Base-by-base conservation (phyloP, 30 jellyfish, hydroid and myxozoan species). In the Phacellophora camtschatica region DNA sequence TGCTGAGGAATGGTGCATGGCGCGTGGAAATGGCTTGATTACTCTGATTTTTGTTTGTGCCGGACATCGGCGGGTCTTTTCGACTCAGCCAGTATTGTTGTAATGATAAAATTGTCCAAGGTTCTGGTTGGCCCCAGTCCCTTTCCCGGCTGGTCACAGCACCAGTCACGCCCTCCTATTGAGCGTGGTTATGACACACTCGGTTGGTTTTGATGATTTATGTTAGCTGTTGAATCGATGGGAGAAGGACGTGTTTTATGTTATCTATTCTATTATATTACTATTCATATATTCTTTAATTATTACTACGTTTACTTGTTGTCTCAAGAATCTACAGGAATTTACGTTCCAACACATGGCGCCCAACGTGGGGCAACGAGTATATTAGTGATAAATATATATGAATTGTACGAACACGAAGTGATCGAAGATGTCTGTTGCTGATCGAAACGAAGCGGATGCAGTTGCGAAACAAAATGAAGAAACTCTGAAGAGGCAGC, bases 331-430 rank as follows among this genome's bases (percentile, higher is more conserved):
- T 43, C 20, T 54, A 18, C 20, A 24, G 68, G 20, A 54, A 5
- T 54, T 18, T 6, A 9, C 68, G 9, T 54, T 9, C 9, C 68
- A 54, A 54, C 68, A 54, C 28, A 54, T 54, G 68, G 68, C 68
- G 68, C 68, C 68, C 68, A 54, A 54, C 68, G 68, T 54, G 68
- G 68, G 68, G 68, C 68, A 54, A 18, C 19, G 68, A 54, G 68
- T 54, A 19, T 18, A 9, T 18, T 18, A 24, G 33, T 9, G 20
- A 5, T 6, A 18, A n/a, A 6, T 54, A 54, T 6, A 54, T 54
- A 24, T 9, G 32, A 54, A 54, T n/a, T 24, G 18, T 5, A 24
- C 28, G 33, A 54, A 20, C 33, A n/a, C 28, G 18, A 18, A 19
- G 68, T 6, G 18, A 18, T 5, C 10, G 53, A 39, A 8, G 53